Base-by-base conservation (phyloP, 2,797 vertebrate genomes). In the Pterois miles region DNA sequence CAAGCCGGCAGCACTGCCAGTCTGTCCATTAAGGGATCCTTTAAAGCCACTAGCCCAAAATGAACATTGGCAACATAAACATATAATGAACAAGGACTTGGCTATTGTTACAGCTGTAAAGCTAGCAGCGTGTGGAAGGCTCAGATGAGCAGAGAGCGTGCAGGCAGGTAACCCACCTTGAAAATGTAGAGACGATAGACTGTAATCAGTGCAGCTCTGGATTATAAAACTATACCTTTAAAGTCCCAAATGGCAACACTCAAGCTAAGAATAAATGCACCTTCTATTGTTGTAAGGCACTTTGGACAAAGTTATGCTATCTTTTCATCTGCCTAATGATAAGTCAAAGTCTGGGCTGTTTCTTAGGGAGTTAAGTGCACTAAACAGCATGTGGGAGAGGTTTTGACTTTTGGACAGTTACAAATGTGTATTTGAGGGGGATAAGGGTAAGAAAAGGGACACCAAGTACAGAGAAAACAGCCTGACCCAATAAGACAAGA, bases 251-350 rank as follows among this genome's bases (percentile, higher is more conserved):
- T 53, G 29, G 12, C 25, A 64, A 27, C 2, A 38, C 40, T 43
- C 0, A 2, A 31, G n/a, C 36, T 73, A 65, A 54, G 73, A 74
- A 79, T 59, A 67, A 70, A 70, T 23, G 27, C 25, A 58, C 43
- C 3, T 14, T 33, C 8, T 6, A 3, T 25, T 25, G 43, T 25
- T 50, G 16, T 54, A 52, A 54, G 13, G 34, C 23, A 63, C 31
- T 66, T 71, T 58, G n/a, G 60, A 74, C 36, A 71, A 22, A 80
- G 38, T 66, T 66, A 34, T 36, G 14, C 18, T 50, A 12, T 43
- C 12, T 72, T 76, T 72, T 62, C 27, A 57, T 82, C 46, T 80
- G 67, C 20, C 13, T 60, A 57, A 72, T 79, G 70, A 58, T 60
- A 67, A 74, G 63, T 53, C 64, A 79, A 10, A 34, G 29, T 36